These are phyloP conservation scores for Hyphantria cunea DNA, from an alignment of 1,140 invertebrate genomes.

Conservation along the genomic window DNA sequence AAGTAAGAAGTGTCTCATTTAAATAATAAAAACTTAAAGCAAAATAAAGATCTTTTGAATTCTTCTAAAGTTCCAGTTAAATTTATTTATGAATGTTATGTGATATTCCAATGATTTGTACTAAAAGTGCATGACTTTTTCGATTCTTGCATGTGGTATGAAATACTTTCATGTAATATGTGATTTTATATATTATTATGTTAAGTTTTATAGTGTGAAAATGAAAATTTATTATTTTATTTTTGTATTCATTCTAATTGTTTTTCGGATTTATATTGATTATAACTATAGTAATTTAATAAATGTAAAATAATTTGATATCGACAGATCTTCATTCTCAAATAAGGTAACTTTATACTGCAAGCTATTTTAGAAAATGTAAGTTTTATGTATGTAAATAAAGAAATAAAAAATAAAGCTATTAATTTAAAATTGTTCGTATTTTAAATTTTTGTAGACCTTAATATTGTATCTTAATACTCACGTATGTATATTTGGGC, in stretches of 20 bases:
- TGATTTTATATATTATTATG: slow-evolving; percentile 11
- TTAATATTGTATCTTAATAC: too few relatives aligned
- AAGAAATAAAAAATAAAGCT: slow-evolving; percentile 26
- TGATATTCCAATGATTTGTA: slow-evolving; percentile 18
- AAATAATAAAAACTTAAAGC: too few relatives aligned
- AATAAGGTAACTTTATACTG: slow-evolving; percentile 19
- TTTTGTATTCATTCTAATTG: slow-evolving; percentile 21
- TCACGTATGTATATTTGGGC: not conserved
- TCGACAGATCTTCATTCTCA: slow-evolving; percentile 18
- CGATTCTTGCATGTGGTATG: slow-evolving; percentile 32
- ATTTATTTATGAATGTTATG: slow-evolving; percentile 25
- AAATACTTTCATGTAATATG: slow-evolving; percentile 26
- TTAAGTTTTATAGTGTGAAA: slow-evolving; percentile 21
- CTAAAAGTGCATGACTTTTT: slow-evolving; percentile 27
- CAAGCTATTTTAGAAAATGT: slow-evolving; percentile 16
- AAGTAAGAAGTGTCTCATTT: too few relatives aligned
- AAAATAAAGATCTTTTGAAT: too few relatives aligned
- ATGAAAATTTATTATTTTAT: slow-evolving; percentile 3
- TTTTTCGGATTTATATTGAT: too few relatives aligned
- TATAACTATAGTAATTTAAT: slow-evolving; percentile 2
- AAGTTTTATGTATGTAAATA: slow-evolving; percentile 28
- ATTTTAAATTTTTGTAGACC: slow-evolving; percentile 30
- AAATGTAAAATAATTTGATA: slow-evolving; percentile 3
- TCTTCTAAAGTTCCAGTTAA: not conserved
- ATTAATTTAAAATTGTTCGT: slow-evolving; percentile 25